Conservation (phyloP, 2,113 vertebrate genomes). For the Macaca nemestrina region DNA sequence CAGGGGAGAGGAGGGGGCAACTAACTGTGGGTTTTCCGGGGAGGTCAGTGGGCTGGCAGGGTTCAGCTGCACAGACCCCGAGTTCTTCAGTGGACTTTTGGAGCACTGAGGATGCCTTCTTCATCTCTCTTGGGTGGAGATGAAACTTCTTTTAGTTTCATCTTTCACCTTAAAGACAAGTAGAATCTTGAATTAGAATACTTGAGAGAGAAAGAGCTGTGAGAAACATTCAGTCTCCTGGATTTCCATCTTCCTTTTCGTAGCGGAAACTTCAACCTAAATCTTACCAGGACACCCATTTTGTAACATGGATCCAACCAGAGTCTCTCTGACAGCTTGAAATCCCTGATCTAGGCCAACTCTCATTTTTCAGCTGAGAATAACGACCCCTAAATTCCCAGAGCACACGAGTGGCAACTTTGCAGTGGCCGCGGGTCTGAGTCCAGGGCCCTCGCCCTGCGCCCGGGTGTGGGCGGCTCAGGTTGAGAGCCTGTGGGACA, state of each 20-base stretch:
- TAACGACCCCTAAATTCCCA: background rate
- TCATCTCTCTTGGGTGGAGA: background rate
- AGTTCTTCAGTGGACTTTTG: background rate
- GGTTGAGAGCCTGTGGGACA: background rate
- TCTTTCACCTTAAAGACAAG: background rate
- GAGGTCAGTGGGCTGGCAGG: fast-evolving
- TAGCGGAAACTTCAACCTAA: background rate
- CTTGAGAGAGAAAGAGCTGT: background rate
- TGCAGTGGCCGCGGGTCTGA: background rate
- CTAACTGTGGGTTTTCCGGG: fast-evolving
- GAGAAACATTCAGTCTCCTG: background rate
- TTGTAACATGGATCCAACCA: background rate
- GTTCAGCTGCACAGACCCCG: fast-evolving
- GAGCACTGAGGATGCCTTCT: background rate
- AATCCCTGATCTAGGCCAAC: background rate
- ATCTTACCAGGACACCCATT: background rate
- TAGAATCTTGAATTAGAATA: background rate
- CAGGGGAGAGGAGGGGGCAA: background rate
- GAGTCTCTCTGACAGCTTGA: background rate
- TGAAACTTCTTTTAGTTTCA: background rate
- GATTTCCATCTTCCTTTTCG: background rate
- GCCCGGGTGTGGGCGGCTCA: background rate
- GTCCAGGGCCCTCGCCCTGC: background rate
- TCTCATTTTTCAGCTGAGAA: background rate
- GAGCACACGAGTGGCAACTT: background rate